Evolutionary conservation across 2,888 invertebrate genomes (phyloP), one percentile per base, ranked within the genome.

Genomic region (Calliphora vomitoria): DNA sequence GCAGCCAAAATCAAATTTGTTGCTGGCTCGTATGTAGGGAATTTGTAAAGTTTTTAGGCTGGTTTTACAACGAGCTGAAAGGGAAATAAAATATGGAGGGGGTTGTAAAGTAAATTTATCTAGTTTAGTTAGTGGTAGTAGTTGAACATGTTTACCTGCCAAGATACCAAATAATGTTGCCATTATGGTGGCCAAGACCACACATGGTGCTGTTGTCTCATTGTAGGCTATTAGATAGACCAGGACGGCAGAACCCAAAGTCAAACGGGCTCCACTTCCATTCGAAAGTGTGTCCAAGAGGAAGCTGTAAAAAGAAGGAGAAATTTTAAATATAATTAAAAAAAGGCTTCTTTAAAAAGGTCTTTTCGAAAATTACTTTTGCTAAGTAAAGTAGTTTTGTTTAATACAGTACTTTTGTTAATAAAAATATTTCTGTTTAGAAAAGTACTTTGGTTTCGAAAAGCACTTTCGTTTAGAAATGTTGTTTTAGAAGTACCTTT

Each of bases 21-120:
- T 94, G 68, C 93, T 94, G 82, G 94, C 94, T 50, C 94, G 91
- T 88, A 94, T 91, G 88, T 94, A 94, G 44, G 94, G 92, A 89
- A 94, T 93, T 90, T 94, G 94, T 76, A 94, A 90, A 86, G 93
- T 91, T 84, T 92, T 93, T 79, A 94, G 82, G 68, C 92, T 93
- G 71, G 92, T 91, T 88, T 93, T 94, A 88, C 93, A 94, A 58
- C 91, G 91, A 5, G 93, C 94, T 94, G 83, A 31, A 89, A 89
- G 69, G 31, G 8, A 31, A 71, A 11, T 11, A 38, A 18, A 69
- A 75, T 18, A 1, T 25, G 60, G 55, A n/a, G 0, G 6, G 35
- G 35, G 35, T 25, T 25, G 35, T 35, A 5, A 35, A 66, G 3
- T 10, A n/a, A 13, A 41, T 18, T 55, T 13, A 3, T 47, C 4